Evolutionary conservation across 2,113 vertebrate species (phyloP).

Genomic region (Ptychochromis oligacanthus): DNA sequence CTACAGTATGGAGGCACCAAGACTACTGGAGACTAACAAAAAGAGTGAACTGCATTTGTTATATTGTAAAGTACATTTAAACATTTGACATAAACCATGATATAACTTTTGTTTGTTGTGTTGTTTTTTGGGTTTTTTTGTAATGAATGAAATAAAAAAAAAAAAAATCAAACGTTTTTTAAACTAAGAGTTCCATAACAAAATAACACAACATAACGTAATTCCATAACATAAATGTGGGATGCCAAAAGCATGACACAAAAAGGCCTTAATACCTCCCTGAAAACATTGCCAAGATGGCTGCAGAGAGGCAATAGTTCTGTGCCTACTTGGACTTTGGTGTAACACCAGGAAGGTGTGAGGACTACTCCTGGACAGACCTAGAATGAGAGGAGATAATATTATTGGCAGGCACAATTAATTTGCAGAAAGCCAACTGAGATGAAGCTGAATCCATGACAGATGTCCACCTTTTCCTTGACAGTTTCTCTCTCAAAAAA

Average conservation of each 20-base stretch:
- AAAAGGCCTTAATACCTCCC: neutral
- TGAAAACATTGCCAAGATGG: neutral
- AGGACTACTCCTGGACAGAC: neutral
- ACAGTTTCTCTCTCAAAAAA: neutral
- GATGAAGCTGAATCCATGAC: neutral
- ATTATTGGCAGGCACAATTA: neutral
- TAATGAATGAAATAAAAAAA: neutral
- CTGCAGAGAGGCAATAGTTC: neutral
- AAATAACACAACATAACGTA: too few relatives aligned
- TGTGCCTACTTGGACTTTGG: neutral
- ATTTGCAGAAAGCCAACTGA: slow-evolving; percentile 1
- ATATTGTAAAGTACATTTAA: too few relatives aligned
- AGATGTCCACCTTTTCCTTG: neutral
- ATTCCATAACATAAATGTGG: neutral
- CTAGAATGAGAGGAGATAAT: neutral
- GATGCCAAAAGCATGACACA: neutral
- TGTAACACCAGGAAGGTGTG: neutral
- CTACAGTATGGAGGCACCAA: too few relatives aligned
- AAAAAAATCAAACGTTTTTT: neutral
- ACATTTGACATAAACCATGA: too few relatives aligned
- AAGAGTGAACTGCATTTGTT: too few relatives aligned
- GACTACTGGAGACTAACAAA: too few relatives aligned
- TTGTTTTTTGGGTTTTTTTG: too few relatives aligned
- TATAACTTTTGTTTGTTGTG: too few relatives aligned
- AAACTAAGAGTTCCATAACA: neutral